Conservation (phyloP, 2,797 vertebrate species). For the Gadopsis bispinosus region DNA sequence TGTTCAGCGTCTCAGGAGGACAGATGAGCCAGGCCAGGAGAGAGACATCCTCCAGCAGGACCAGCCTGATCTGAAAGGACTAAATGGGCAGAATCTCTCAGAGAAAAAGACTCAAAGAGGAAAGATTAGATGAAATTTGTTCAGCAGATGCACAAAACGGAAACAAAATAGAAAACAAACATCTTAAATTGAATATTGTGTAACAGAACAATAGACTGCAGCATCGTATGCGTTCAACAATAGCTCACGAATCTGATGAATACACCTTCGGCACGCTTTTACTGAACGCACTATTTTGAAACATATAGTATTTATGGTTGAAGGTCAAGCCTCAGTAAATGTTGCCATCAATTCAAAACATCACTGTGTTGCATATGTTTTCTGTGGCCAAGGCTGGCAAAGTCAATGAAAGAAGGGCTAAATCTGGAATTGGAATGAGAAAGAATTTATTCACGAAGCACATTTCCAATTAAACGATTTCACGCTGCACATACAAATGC, state of each 20-base stretch:
- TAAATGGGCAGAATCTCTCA: neutral
- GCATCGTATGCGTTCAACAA: neutral
- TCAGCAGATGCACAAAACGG: neutral
- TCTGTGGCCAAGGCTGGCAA: neutral
- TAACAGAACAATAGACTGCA: neutral
- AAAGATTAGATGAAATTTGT: neutral
- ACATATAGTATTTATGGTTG: neutral
- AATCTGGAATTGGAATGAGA: neutral
- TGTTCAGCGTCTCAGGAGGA: constrained; percentile 89
- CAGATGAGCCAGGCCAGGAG: constrained; percentile 77
- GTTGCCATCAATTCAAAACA: neutral
- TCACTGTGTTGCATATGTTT: neutral
- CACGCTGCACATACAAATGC: neutral
- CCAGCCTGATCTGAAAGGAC: constrained; percentile 87
- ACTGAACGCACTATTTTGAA: neutral
- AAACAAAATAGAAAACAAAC: neutral
- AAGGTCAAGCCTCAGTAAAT: constrained; percentile 17
- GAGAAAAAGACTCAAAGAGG: neutral
- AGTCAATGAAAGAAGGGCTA: neutral
- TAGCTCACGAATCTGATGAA: neutral
- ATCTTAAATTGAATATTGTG: neutral
- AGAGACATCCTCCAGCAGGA: constrained; percentile 89
- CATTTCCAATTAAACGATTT: neutral
- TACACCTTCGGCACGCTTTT: neutral
- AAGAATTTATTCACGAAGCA: constrained; percentile 23